Evolutionary conservation across 2,113 vertebrate genomes (phyloP), one percentile per base, ranked within the genome.

Genomic region (Lasiurus borealis): DNA sequence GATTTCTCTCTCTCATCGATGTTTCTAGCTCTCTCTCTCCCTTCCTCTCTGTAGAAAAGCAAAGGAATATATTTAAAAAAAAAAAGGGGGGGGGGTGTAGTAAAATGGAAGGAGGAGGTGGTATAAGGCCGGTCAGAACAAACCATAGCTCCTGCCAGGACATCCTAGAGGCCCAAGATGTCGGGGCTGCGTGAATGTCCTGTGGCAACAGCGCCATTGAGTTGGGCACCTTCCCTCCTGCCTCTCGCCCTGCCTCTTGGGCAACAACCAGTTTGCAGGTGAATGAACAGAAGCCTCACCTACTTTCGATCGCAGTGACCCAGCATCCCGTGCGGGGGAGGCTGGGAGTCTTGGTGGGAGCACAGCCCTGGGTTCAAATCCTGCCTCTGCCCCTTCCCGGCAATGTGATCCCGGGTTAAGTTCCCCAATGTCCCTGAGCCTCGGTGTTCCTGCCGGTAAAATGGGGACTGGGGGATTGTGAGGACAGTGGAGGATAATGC

Each of bases 251-350:
- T 84, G 0, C 71, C 64, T 76, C 50, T 27, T 57, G 80, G 59
- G 18, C 31, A 5, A n/a, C 31, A 5, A 62, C 80, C 18, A 23
- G 19, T 83, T 62, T 62, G 54, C 46, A 66, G 46, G 59, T 23
- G n/a, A 40, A 40, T 40, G 40, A 40, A 40, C 40, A 40, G 21
- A 62, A 68, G 3, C 59, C 6, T 93, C 34, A 18, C 27, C 36
- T 44, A 1, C 8, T 3, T 8, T 50, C 2, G 6, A 9, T 62
- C 23, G 29, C 18, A 44, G 15, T 71, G 72, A 23, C 52, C 44
- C 2, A 1, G 11, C 31, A 4, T 10, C 59, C 59, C 25, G 59
- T 27, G 2, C 27, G 44, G 6, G 21, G 6, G 2, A n/a, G 11
- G 2, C 2, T 29, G 68, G 77, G 72, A 34, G 44, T 11, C 2